Conservation (phyloP, 2,113 vertebrate species). For the Bostrychus sinensis region DNA sequence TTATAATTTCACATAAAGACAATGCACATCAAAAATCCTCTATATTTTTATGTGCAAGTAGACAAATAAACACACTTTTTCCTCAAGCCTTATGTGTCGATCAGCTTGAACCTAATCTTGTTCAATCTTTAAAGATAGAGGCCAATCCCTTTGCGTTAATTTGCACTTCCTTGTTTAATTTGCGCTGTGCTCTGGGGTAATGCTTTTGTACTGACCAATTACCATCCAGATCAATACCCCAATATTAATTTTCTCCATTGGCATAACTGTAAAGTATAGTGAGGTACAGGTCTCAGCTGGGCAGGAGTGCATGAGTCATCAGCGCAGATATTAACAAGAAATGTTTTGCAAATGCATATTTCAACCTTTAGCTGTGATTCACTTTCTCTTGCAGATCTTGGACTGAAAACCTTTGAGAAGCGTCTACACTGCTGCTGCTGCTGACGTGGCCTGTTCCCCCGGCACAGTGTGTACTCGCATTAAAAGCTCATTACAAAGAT, state of each 20-base stretch:
- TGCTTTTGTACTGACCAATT: constrained; percentile 14
- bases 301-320: constrained; percentile 28
- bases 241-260: constrained; percentile 17
- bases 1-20: background rate
- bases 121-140: too few species aligned
- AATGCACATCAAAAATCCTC: background rate
- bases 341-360: constrained; percentile 41
- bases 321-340: constrained; percentile 36
- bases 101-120: too few species aligned
- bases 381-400: constrained; percentile 20
- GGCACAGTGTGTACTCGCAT: constrained; percentile 49
- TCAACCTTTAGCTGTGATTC: constrained; percentile 51
- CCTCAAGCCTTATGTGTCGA: too few species aligned
- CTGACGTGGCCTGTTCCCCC: constrained; percentile 19
- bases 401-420: constrained; percentile 18
- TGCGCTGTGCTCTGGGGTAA: too few species aligned
- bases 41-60: background rate
- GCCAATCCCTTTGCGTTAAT: background rate
- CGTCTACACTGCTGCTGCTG: constrained; percentile 22
- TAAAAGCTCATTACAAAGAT: constrained; percentile 62
- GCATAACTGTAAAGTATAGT: too few species aligned
- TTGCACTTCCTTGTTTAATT: background rate
- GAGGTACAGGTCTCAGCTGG: too few species aligned
- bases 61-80: too few species aligned
- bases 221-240: constrained; percentile 9